Conservation (phyloP, 2,113 vertebrate genomes). For the Phoenicopterus ruber region DNA sequence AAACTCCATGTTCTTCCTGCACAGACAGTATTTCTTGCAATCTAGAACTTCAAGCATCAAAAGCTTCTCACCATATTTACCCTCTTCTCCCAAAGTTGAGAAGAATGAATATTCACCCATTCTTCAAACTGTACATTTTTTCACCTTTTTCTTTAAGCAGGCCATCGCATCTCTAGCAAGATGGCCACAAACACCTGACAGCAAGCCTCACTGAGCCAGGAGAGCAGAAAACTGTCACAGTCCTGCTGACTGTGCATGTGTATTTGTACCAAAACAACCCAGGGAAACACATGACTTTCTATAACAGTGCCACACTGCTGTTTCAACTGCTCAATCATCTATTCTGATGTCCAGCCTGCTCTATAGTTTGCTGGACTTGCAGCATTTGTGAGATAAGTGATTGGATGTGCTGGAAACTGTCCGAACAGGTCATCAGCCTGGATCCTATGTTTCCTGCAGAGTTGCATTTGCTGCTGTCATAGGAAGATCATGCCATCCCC, state of each 20-base stretch:
- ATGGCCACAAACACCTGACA: not conserved
- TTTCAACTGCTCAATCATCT: constrained; percentile 32
- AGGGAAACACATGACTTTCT: constrained; percentile 27
- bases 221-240: not conserved
- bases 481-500: not conserved
- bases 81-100: not conserved
- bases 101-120: not conserved
- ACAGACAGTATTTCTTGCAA: not conserved
- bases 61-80: not conserved
- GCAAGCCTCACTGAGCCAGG: not conserved
- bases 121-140: not conserved
- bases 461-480: constrained; percentile 26
- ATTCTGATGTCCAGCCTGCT: constrained; percentile 2
- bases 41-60: not conserved
- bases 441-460: not conserved
- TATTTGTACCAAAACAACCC: constrained; percentile 15
- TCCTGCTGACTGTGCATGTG: constrained; percentile 33
- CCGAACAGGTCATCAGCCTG: constrained; percentile 16
- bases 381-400: constrained; percentile 19
- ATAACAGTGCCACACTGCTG: not conserved
- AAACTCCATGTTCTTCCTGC: not conserved
- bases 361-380: not conserved
- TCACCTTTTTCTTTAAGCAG: not conserved
- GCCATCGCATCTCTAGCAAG: not conserved
- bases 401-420: constrained; percentile 18